A percentile compares a stretch with the other conserved stretches of the same genome.
These are phyloP conservation scores for Dryoscopus gambensis DNA, from an alignment of 2,113 vertebrate genomes.

Conservation along the genomic window DNA sequence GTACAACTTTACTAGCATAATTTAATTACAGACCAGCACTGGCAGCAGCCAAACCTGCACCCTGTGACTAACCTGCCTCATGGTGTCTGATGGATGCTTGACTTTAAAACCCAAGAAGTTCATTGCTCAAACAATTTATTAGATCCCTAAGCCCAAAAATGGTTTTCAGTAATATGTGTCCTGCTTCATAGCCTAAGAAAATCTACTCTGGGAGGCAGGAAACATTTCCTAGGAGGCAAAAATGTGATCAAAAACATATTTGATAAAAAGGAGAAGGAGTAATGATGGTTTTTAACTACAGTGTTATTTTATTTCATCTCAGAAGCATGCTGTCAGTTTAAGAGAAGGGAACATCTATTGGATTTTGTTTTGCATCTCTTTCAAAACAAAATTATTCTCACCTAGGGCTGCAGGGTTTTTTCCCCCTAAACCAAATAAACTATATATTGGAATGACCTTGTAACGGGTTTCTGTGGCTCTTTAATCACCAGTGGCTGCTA, in stretches of 20 bases:
- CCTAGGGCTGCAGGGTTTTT: not conserved
- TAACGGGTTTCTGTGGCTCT: constrained; percentile 63
- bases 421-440: constrained; percentile 33
- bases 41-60: not conserved
- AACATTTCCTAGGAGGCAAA: constrained; percentile 67
- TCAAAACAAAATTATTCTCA: not conserved
- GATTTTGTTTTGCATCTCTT: not conserved
- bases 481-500: constrained; percentile 73
- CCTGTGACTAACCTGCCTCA: not conserved
- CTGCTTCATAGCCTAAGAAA: constrained; percentile 45
- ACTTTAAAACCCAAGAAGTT: not conserved
- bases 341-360: not conserved
- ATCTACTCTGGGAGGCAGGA: constrained; percentile 48
- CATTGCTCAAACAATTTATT: not conserved
- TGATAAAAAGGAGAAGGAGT: constrained; percentile 41
- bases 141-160: constrained; percentile 17
- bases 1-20: not conserved
- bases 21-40: not conserved
- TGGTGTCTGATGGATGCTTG: not conserved
- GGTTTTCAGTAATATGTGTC: constrained; percentile 11
- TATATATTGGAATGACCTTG: constrained; percentile 60
- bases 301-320: constrained; percentile 5
- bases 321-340: not conserved
- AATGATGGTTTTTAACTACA: constrained; percentile 50
- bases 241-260: constrained; percentile 24